phyloP scores from a whole-genome alignment of 2,888 invertebrate species.

The Andrena hattorfiana region DNA sequence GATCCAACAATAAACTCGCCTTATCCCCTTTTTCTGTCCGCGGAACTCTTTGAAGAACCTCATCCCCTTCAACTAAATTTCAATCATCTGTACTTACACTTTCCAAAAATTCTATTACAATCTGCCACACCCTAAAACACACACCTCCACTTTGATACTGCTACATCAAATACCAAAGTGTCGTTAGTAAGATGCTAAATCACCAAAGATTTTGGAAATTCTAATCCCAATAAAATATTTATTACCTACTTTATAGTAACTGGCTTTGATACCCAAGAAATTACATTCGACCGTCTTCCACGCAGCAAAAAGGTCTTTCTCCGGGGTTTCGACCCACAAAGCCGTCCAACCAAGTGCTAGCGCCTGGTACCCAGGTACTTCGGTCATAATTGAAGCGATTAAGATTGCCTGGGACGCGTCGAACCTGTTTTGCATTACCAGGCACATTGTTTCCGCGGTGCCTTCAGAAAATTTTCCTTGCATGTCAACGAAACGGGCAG shows the following conservation, averaged over 20 bases:
- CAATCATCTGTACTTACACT: neutral
- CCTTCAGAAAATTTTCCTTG: conserved; percentile 73
- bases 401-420: conserved; percentile 8
- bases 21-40: conserved; percentile 1
- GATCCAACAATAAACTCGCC: conserved; percentile 44
- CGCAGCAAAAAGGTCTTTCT: neutral
- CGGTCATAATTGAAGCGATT: conserved; percentile 26
- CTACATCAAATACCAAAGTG: neutral
- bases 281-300: neutral
- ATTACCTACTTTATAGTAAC: neutral
- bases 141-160: neutral
- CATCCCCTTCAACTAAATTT: neutral
- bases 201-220: no score
- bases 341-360: conserved; percentile 9
- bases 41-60: neutral
- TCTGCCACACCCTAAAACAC: neutral
- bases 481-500: conserved; percentile 78
- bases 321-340: neutral
- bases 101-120: neutral
- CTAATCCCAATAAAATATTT: no score
- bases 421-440: conserved; percentile 14
- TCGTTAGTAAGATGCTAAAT: no score
- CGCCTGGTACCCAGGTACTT: neutral
- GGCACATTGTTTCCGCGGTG: conserved; percentile 44
- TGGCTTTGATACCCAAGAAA: neutral